phyloP scores from a whole-genome alignment of 2,797 vertebrate species.

The Synaphobranchus kaupii region DNA sequence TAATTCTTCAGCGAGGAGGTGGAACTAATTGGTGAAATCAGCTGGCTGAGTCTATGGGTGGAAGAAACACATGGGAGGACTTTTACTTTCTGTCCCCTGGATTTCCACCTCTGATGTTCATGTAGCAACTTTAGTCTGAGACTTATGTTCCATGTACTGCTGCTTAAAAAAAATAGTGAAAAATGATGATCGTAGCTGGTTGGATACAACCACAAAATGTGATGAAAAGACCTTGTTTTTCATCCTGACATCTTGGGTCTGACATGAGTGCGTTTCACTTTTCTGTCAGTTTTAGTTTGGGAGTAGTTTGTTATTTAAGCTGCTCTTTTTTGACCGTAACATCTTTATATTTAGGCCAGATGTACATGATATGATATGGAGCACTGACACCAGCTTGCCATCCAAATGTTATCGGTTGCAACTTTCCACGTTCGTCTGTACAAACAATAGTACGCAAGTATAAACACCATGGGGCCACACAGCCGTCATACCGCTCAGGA shows the following conservation, averaged over 20 bases:
- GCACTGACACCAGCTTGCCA: not conserved
- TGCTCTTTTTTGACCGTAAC: not conserved
- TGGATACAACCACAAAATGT: not conserved
- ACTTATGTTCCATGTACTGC: not conserved
- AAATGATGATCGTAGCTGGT: not conserved
- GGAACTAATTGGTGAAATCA: no score
- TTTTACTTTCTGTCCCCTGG: no score
- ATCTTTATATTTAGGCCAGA: not conserved
- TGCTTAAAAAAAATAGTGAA: not conserved
- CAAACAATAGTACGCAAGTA: no score
- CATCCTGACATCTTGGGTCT: not conserved
- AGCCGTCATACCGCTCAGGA: no score
- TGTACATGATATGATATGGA: not conserved
- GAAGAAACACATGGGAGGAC: no score
- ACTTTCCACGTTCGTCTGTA: no score
- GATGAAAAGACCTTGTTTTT: constrained; percentile 7
- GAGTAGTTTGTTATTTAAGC: not conserved
- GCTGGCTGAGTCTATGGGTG: no score
- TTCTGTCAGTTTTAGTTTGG: not conserved
- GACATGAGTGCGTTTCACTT: not conserved
- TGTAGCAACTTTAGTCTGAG: not conserved
- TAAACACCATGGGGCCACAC: no score
- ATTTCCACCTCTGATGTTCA: not conserved
- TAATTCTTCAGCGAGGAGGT: no score
- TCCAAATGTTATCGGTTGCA: not conserved